Conservation (phyloP, 2,113 vertebrate genomes). For the Triplophysa tibetana region DNA sequence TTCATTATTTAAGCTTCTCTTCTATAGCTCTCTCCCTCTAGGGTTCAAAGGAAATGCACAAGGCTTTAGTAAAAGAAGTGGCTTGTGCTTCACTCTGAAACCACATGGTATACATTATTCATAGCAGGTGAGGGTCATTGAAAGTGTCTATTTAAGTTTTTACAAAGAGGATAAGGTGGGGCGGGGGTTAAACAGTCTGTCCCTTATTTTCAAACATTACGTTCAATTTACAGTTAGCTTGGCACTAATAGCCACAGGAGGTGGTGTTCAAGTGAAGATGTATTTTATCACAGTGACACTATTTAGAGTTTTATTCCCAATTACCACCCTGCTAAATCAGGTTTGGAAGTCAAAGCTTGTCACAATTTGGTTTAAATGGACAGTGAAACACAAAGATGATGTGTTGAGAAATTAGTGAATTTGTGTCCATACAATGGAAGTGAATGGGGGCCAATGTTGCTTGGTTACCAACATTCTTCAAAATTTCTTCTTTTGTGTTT, state of each 20-base stretch:
- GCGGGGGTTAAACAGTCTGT: neutral
- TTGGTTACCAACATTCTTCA: too few relatives aligned
- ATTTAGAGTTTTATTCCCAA: neutral
- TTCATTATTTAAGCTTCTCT: slow-evolving; percentile 56
- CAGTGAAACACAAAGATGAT: too few relatives aligned
- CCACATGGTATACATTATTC: slow-evolving; percentile 17
- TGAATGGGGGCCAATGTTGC: too few relatives aligned
- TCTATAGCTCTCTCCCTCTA: slow-evolving; percentile 46
- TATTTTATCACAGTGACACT: neutral
- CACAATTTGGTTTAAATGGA: too few relatives aligned
- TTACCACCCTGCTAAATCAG: neutral
- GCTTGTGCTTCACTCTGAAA: slow-evolving; percentile 31
- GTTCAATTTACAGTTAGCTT: neutral
- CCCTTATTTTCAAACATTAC: neutral
- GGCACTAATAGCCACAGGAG: neutral
- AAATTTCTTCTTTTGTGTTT: too few relatives aligned
- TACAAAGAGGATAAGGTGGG: neutral
- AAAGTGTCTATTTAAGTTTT: slow-evolving; percentile 4
- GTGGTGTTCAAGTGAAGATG: neutral
- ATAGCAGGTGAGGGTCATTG: neutral
- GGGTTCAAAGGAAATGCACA: slow-evolving; percentile 44
- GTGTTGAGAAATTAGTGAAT: too few relatives aligned
- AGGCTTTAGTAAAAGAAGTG: slow-evolving; percentile 43
- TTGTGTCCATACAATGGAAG: too few relatives aligned
- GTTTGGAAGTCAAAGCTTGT: too few relatives aligned